Conservation (phyloP, 1,140 invertebrate species). For the Tetramorium parvispinum region DNA sequence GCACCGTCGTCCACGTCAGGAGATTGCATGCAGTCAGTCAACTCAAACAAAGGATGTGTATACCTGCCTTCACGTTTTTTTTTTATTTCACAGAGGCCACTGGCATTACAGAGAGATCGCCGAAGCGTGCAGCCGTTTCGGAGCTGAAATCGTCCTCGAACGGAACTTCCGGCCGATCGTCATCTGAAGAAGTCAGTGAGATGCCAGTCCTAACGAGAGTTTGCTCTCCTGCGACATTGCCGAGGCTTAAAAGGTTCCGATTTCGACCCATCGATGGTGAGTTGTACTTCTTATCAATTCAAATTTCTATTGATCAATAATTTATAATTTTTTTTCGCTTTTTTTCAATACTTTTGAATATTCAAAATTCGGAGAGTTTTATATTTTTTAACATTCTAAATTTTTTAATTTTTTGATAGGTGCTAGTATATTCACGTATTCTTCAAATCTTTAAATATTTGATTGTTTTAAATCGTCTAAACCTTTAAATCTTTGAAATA, state of each 20-base stretch:
- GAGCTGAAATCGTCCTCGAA: slow-evolving; percentile 62
- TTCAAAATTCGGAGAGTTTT: background rate
- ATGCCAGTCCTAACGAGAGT: slow-evolving; percentile 76
- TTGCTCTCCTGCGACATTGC: slow-evolving; percentile 72
- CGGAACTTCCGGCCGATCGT: slow-evolving; percentile 31
- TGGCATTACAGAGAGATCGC: slow-evolving; percentile 67
- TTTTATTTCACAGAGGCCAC: slow-evolving; percentile 62
- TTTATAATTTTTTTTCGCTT: background rate
- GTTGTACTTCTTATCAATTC: slow-evolving; percentile 36
- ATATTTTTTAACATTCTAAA: background rate
- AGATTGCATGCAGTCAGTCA: slow-evolving; percentile 43
- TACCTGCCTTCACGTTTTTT: slow-evolving; percentile 40
- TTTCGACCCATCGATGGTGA: slow-evolving; percentile 73
- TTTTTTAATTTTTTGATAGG: background rate
- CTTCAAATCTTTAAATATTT: background rate
- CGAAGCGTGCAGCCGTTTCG: slow-evolving; percentile 65
- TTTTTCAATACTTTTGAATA: background rate
- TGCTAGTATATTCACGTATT: background rate
- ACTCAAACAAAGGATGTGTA: slow-evolving; percentile 59
- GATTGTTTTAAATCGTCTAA: background rate
- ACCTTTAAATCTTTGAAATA: background rate
- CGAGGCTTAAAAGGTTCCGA: slow-evolving; percentile 74
- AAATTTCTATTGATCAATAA: background rate
- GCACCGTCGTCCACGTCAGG: slow-evolving; percentile 41
- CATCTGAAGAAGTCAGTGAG: slow-evolving; percentile 31